Evolutionary conservation across 2,797 vertebrate genomes (phyloP), one percentile per base, ranked within the genome.

Genomic region (Pogonophryne albipinna): DNA sequence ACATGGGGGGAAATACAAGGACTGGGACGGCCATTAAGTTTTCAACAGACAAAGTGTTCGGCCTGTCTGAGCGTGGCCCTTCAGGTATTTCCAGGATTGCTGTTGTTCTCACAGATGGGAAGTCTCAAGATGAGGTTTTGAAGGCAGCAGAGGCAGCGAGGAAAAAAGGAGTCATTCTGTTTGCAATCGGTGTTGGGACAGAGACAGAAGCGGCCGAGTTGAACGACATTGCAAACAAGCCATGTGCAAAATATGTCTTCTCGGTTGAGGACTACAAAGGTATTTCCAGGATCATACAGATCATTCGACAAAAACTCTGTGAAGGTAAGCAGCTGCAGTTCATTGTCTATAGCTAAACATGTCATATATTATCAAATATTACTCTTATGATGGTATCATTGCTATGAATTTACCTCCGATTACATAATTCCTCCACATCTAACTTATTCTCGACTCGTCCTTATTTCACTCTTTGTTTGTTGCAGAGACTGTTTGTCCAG

Each of bases 261-360:
- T 97, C 97, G 72, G 98, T 99, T 63, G 95, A 98, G 92, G 98
- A 99, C 89, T 99, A 99, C 86, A 97, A 96, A 89, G 97, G 95
- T 66, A 99, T 99, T 89, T 96, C 97, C 85, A 97, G 96, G 95
- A 99, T 99, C 87, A 96, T 97, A 73, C 97, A 99, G 93, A 92
- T 97, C 87, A 99, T 99, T 93, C 96, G 98, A 55, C 98, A 99
- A 89, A 99, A 99, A 86, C 94, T 99, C 46, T 99, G 98, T 91
- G 98, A 99, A 97, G 98, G 98, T 99, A 93, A 89, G 88, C 12
- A 68, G 34, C 41, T 59, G 42, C n/a, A 46, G 38, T 58, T 73
- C 16, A 67, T 3, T 41, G 61, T 47, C 15, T 50, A 16, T 7
- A 44, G 8, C 16, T 19, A 19, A 51, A 69, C 46, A 9, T 58